Evolutionary conservation across 2,888 invertebrate species (phyloP).

Genomic region (Caenorhabditis sulstoni): DNA sequence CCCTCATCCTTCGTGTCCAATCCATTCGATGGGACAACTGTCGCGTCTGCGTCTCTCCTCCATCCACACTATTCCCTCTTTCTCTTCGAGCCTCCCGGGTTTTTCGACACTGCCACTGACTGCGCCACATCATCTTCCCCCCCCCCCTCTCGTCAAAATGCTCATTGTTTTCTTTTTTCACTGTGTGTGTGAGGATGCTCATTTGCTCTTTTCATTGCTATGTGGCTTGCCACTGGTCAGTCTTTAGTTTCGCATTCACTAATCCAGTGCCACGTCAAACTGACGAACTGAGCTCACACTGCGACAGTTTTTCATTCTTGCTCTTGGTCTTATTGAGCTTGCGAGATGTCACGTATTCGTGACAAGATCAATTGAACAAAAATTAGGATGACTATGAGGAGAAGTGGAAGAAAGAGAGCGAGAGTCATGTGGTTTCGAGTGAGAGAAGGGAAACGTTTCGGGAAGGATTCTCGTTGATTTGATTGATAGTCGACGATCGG

Average conservation of each 20-base stretch:
- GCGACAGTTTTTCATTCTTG: too few relatives aligned
- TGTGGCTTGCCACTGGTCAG: neutral
- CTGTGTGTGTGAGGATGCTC: neutral
- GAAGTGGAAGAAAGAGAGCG: neutral
- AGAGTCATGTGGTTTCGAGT: conserved; percentile 2
- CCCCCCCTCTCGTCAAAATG: too few relatives aligned
- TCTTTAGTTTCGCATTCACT: neutral
- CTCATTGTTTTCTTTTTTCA: conserved; percentile 5
- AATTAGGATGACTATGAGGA: too few relatives aligned
- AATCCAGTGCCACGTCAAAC: neutral
- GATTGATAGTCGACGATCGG: neutral
- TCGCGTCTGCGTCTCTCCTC: conserved; percentile 46
- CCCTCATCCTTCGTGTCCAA: neutral
- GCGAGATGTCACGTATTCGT: too few relatives aligned
- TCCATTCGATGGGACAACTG: conserved; percentile 20
- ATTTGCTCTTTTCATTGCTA: conserved; percentile 16
- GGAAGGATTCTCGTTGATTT: neutral
- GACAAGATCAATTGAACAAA: too few relatives aligned
- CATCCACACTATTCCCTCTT: conserved; percentile 12
- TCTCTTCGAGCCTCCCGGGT: neutral
- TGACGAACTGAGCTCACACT: neutral
- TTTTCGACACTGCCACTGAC: conserved; percentile 2
- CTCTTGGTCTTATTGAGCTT: too few relatives aligned
- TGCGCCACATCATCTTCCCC: neutral
- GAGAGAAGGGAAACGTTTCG: neutral